A percentile compares a stretch with the other conserved stretches of the same genome.
phyloP scores from a whole-genome alignment of 2,797 vertebrate species.

The Graptemys geographica region DNA sequence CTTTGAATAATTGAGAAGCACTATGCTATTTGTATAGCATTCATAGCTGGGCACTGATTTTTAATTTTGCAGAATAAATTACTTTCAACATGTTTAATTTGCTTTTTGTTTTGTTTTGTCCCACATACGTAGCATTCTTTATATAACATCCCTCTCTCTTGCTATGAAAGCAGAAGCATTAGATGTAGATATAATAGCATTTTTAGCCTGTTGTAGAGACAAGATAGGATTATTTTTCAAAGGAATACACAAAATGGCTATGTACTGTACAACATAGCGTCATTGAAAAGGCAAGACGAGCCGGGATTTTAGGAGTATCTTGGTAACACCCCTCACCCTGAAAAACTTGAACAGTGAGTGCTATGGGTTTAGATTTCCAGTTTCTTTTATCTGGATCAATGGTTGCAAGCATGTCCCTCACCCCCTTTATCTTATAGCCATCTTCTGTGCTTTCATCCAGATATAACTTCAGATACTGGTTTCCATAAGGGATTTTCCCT shows the following conservation, averaged over 20 bases:
- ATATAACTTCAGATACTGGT: constrained; percentile 36
- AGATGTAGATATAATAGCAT: background rate
- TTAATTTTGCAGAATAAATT: background rate
- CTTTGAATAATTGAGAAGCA: background rate
- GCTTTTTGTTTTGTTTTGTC: background rate
- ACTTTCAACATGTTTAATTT: background rate
- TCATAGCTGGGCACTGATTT: background rate
- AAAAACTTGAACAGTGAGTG: background rate
- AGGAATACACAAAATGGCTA: background rate
- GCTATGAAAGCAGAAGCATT: background rate
- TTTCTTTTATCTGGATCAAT: constrained; percentile 30
- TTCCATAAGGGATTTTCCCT: constrained; percentile 26
- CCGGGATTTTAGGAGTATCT: fast-evolving
- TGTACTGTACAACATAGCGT: background rate
- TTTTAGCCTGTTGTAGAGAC: background rate
- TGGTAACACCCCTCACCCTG: background rate
- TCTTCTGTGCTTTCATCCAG: constrained; percentile 35
- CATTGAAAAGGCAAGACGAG: background rate
- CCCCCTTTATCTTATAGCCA: background rate
- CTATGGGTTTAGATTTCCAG: background rate
- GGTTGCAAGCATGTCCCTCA: background rate
- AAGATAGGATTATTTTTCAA: background rate
- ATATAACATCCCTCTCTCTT: background rate
- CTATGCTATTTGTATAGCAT: background rate
- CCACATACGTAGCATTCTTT: background rate